A percentile compares a stretch with the other conserved stretches of the same genome.
These are phyloP conservation scores for Pheosia tremula DNA, from an alignment of 2,888 invertebrate species.

Conservation along the genomic window DNA sequence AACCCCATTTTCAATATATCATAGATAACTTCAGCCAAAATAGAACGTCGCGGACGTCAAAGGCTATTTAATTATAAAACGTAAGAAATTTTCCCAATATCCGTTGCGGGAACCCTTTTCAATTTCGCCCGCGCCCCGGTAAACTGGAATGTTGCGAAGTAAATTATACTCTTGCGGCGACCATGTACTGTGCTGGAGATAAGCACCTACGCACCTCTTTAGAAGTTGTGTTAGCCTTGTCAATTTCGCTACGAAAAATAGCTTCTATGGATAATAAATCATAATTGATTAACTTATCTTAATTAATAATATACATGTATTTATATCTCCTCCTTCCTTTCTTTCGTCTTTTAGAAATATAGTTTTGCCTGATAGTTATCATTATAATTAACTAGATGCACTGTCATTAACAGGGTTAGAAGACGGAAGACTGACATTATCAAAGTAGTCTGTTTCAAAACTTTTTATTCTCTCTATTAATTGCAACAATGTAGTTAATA, in stretches of 20 bases:
- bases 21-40: conserved; percentile 13
- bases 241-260: neutral
- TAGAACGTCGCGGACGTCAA: conserved; percentile 3
- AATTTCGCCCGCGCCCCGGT: conserved; percentile 11
- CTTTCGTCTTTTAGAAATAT: too few species aligned
- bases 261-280: neutral
- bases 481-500: conserved; percentile 14
- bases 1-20: conserved; percentile 4
- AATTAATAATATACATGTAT: too few species aligned
- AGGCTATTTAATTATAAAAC: conserved; percentile 24
- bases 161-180: conserved; percentile 16
- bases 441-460: neutral
- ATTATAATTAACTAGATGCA: too few species aligned
- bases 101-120: conserved; percentile 20
- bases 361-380: too few species aligned
- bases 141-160: conserved; percentile 13
- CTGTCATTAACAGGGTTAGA: neutral
- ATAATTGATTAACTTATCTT: too few species aligned
- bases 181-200: conserved; percentile 1
- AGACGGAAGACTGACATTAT: neutral
- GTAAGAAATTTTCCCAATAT: conserved; percentile 19
- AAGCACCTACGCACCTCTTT: neutral
- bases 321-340: too few species aligned
- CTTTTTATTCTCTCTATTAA: conserved; percentile 12
- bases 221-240: neutral